Conservation (phyloP, 2,888 invertebrate species). For the Xylocampa areola region DNA sequence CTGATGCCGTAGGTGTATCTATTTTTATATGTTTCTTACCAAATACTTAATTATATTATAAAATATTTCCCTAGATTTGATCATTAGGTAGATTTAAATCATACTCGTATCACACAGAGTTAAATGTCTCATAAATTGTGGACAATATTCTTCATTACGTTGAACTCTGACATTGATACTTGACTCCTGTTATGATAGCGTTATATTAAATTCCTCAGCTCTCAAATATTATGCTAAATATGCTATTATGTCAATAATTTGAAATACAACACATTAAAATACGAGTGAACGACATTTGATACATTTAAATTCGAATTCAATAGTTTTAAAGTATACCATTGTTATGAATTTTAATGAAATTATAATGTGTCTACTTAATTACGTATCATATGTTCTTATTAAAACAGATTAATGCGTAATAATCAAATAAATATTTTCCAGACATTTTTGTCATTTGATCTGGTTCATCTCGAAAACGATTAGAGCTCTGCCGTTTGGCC, state of each 20-base stretch:
- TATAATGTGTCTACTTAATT: too few species aligned
- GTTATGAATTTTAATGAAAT: background rate
- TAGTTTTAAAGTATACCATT: background rate
- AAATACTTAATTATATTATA: too few species aligned
- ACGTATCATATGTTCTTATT: too few species aligned
- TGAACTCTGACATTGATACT: slow-evolving; percentile 52
- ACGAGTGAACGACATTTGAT: slow-evolving; percentile 1
- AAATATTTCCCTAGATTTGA: too few species aligned
- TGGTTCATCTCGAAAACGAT: too few species aligned
- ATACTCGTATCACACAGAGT: slow-evolving; percentile 10
- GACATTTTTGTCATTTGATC: too few species aligned
- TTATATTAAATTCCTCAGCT: slow-evolving; percentile 19
- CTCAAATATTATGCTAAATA: slow-evolving; percentile 41
- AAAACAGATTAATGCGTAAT: too few species aligned
- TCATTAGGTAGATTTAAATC: too few species aligned
- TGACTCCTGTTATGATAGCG: slow-evolving; percentile 32
- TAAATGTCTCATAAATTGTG: slow-evolving; percentile 45
- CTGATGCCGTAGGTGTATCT: too few species aligned
- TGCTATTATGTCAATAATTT: slow-evolving; percentile 25
- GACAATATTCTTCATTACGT: slow-evolving; percentile 43
- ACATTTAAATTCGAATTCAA: background rate
- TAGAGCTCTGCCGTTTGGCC: too few species aligned
- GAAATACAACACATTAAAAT: slow-evolving; percentile 18
- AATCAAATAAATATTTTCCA: too few species aligned
- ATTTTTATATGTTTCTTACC: too few species aligned